Percentiles rank a stretch among this genome's conserved stretches.
Conservation (phyloP, 2,888 invertebrate species). For the Biston stratarius region DNA sequence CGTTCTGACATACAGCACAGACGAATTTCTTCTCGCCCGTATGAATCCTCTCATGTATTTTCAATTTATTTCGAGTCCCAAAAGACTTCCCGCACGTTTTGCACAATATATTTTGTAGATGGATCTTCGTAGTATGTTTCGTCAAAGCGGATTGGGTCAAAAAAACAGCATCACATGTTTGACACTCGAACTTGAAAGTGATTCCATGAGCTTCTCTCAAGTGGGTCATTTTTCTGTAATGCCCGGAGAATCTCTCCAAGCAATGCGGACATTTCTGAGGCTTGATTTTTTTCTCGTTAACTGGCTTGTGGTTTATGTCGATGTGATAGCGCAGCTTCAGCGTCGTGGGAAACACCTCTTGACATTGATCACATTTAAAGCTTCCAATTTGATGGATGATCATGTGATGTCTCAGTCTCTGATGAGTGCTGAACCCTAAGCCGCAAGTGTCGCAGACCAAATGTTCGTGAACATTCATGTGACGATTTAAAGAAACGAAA, state of each 20-base stretch:
- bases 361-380: constrained; percentile 72
- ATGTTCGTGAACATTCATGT: constrained; percentile 78
- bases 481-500: constrained; percentile 73
- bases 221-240: constrained; percentile 78
- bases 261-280: constrained; percentile 78
- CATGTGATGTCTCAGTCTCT: constrained; percentile 71
- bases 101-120: constrained; percentile 75
- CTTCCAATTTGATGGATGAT: constrained; percentile 74
- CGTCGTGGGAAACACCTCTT: constrained; percentile 71
- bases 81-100: constrained; percentile 76
- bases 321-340: constrained; percentile 73
- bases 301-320: constrained; percentile 70
- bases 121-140: constrained; percentile 74
- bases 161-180: constrained; percentile 65
- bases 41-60: constrained; percentile 75
- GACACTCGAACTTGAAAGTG: constrained; percentile 72
- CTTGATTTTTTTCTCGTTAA: constrained; percentile 68
- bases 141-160: constrained; percentile 72
- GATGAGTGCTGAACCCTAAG: constrained; percentile 75
- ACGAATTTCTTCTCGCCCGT: constrained; percentile 75
- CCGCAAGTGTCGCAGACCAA: constrained; percentile 80
- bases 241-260: constrained; percentile 74
- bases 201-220: constrained; percentile 74
- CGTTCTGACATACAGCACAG: constrained; percentile 72
- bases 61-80: constrained; percentile 68